Percentiles rank a stretch among this genome's conserved stretches.
Conservation (phyloP, 2,113 vertebrate species). For the Corythornis vintsioides region DNA sequence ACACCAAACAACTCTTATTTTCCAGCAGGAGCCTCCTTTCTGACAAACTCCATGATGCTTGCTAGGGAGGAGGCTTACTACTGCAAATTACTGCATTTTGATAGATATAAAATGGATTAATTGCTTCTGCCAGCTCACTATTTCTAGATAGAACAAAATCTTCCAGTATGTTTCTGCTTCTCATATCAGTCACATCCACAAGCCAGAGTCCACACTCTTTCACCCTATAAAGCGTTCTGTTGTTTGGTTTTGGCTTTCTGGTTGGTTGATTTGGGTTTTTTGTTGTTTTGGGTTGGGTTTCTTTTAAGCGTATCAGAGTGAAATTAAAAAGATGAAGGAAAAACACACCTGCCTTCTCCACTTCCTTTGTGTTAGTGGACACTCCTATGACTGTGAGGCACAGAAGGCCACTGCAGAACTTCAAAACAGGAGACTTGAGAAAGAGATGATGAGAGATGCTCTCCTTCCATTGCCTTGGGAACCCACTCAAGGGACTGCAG, state of each 20-base stretch:
- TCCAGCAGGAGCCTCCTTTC: slow-evolving; percentile 26
- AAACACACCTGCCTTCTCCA: neutral
- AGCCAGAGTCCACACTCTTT: neutral
- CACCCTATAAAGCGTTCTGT: neutral
- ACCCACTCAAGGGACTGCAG: neutral
- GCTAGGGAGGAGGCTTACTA: neutral
- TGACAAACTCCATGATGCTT: neutral
- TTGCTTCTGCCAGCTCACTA: neutral
- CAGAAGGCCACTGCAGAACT: neutral
- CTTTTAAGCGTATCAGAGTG: neutral
- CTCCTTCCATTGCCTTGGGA: neutral
- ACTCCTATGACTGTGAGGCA: neutral
- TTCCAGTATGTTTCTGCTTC: neutral
- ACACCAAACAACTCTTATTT: neutral
- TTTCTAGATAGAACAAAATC: neutral
- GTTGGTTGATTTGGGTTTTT: neutral
- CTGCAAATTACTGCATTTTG: neutral
- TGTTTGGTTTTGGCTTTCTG: neutral
- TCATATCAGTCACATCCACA: neutral
- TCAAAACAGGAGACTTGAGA: neutral
- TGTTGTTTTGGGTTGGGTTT: neutral
- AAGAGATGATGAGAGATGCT: neutral
- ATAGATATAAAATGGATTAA: neutral
- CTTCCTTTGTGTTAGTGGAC: neutral
- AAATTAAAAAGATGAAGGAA: neutral